Evolutionary conservation across 2,797 vertebrate species (phyloP).

Genomic region (Poecile montanus): DNA sequence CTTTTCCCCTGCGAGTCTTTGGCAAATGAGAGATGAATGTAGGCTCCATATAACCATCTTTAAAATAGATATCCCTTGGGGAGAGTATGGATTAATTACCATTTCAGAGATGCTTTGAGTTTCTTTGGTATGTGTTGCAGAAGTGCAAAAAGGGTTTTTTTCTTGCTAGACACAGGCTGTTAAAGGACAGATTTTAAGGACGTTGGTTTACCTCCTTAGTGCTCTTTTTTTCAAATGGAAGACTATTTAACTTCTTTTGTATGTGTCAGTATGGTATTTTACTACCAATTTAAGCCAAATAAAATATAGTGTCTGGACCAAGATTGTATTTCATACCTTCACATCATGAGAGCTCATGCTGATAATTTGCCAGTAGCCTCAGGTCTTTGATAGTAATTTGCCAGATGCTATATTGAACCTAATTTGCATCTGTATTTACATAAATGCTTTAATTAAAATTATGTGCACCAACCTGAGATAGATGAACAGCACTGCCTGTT

Average conservation of each 20-base stretch:
- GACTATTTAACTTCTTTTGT: not conserved
- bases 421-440: slow-evolving; percentile 65
- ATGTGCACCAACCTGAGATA: slow-evolving; percentile 1
- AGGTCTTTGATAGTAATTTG: slow-evolving; percentile 43
- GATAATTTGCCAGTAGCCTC: slow-evolving; percentile 47
- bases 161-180: not conserved
- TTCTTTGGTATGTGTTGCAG: slow-evolving; percentile 42
- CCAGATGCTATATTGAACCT: slow-evolving; percentile 43
- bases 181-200: not conserved
- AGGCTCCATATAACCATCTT: slow-evolving; percentile 30
- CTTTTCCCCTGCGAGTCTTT: not conserved
- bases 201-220: slow-evolving; percentile 20
- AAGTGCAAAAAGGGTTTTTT: not conserved
- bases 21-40: slow-evolving; percentile 8
- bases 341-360: not conserved
- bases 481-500: slow-evolving; percentile 6
- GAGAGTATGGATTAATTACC: slow-evolving; percentile 57
- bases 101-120: slow-evolving; percentile 41
- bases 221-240: not conserved
- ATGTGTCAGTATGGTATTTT: not conserved
- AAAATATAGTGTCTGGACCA: not conserved
- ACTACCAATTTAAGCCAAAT: not conserved
- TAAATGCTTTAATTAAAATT: slow-evolving; percentile 65
- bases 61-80: slow-evolving; percentile 31
- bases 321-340: slow-evolving; percentile 7